Base-by-base conservation (phyloP, 2,113 vertebrate species). In the Okapia johnstoni region DNA sequence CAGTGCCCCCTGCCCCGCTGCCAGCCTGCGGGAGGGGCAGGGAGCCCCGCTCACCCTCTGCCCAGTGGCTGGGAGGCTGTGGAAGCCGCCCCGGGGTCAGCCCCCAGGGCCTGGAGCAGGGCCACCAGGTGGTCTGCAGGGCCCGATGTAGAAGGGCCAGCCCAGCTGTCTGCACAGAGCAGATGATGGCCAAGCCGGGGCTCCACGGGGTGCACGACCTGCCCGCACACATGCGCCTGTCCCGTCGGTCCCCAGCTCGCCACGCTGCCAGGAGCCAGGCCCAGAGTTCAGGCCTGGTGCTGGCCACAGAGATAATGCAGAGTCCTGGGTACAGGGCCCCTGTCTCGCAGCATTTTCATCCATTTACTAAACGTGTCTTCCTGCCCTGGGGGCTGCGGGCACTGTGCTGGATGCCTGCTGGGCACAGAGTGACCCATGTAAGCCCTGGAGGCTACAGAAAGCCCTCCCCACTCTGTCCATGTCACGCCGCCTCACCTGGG, bases 211-310 rank as follows among this genome's bases (percentile, higher is more conserved):
- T 1, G 0, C 46, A 17, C 0, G 0, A 55, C 9, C 46, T 26
- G 73, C 55, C 54, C 3, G 0, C 1, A 2, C 5, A 17, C 6
- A 43, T 0, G 0, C 0, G 5, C n/a, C 19, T 4, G 5, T n/a
- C 63, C 66, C 40, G 40, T 40, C 5, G 40, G 40, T 40, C 40
- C 40, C 40, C 40, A 40, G 40, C 40, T 40, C 40, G 40, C 40
- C 40, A 40, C 0, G 33, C 55, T 60, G 48, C 54, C 21, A 52
- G 33, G 17, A 46, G 3, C 83, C 13, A 19, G 58, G 30, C 36
- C 63, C 14, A 28, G 40, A 2, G 1, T 52, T 63, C 58, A 90
- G 58, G 5, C 33, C 52, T 17, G 54, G 54, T 25, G 1, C 2
- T 28, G 54, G n/a, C 28, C 26, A 8, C 50, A 58, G 40, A n/a